A percentile compares a stretch with the other conserved stretches of the same genome.
Conservation (phyloP, 1,140 invertebrate genomes). For the Panagrolaimus sp. region DNA sequence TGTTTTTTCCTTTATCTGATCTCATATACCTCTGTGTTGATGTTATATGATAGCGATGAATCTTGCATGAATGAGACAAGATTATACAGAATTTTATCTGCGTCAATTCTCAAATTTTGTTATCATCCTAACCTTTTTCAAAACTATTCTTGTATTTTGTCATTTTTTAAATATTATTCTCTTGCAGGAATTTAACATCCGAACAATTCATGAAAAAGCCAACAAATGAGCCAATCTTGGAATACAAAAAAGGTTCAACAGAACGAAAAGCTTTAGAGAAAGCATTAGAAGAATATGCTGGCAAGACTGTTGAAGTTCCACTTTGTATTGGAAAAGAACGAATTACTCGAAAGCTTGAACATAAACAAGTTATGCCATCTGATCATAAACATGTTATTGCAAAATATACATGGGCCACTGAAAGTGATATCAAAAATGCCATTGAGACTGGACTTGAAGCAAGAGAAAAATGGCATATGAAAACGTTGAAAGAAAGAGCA, state of each 20-base stretch:
- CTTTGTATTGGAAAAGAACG: constrained; percentile 51
- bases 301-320: constrained; percentile 43
- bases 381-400: constrained; percentile 49
- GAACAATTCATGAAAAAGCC: constrained; percentile 60
- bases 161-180: no score
- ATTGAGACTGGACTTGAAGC: constrained; percentile 45
- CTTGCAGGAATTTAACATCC: constrained; percentile 34
- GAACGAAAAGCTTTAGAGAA: constrained; percentile 74
- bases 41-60: no score
- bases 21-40: no score
- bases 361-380: constrained; percentile 57
- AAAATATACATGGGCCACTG: constrained; percentile 47
- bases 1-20: no score
- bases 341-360: constrained; percentile 45
- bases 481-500: constrained; percentile 65
- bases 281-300: constrained; percentile 66
- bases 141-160: no score
- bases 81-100: no score
- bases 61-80: no score
- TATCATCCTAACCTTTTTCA: no score
- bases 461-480: constrained; percentile 46
- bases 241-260: constrained; percentile 74
- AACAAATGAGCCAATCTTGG: constrained; percentile 63
- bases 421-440: constrained; percentile 50
- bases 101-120: no score